Evolutionary conservation across 2,797 vertebrate species (phyloP), one percentile per base, ranked within the genome.

Genomic region (Microchirus variegatus): DNA sequence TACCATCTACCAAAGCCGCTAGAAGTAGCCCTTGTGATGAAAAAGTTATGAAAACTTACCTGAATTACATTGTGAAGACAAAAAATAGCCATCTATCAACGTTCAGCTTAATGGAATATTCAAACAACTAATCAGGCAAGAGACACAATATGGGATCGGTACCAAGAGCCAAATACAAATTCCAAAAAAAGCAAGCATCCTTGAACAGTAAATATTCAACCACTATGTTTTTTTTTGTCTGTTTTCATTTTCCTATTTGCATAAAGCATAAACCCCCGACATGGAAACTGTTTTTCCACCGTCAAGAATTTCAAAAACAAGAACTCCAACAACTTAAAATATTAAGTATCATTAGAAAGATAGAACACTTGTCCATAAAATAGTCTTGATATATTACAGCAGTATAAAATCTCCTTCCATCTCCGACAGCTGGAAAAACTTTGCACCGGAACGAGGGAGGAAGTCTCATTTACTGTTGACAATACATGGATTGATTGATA

Each of bases 21-120:
- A 86, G 61, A 82, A 87, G 82, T 93, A 94, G 93, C 93, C 93
- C 93, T 94, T 94, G 86, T 92, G 83, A 93, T 91, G 89, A 91
- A 89, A 75, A 83, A 83, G 80, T 89, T 88, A 88, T 87, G 89
- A 90, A 91, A 93, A 92, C 88, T 87, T 85, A 91, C 92, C 92
- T 91, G 92, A 94, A 92, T 90, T 87, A 91, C 90, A 87, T 80
- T 53, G 79, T 84, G 80, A 91, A 87, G 84, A 91, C 77, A 82
- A 78, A 82, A 31, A 74, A 80, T 67, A 81, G 64, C 70, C 75
- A 75, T 77, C 59, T 69, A 83, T 67, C 63, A 78, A 83, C 69
- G 53, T 71, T 84, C 70, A 81, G 82, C 78, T 82, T 65, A 67
- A 86, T 77, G 77, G 74, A 85, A 84, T 82, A 75, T 79, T 76